phyloP scores from a whole-genome alignment of 2,888 invertebrate species.

The Orthonychiurus folsomi region DNA sequence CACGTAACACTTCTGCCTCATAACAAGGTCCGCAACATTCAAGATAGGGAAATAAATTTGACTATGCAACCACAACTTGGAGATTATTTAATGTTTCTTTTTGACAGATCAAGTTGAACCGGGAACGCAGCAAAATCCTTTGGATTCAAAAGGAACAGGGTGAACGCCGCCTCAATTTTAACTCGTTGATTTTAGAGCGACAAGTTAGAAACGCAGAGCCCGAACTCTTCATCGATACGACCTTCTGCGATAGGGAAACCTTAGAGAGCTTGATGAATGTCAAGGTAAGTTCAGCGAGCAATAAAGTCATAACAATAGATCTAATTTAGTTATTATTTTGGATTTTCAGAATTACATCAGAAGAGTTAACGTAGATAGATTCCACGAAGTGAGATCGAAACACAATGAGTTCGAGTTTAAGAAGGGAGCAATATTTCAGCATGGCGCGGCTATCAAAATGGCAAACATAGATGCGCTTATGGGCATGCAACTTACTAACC shows the following conservation, averaged over 20 bases:
- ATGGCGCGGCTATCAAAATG: conserved; percentile 81
- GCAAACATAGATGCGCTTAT: conserved; percentile 90
- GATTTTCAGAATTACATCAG: conserved; percentile 6
- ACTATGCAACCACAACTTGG: not conserved
- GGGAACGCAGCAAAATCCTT: conserved; percentile 14
- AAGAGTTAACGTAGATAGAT: conserved; percentile 6
- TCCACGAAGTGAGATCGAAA: conserved; percentile 8
- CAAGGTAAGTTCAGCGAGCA: conserved; percentile 25
- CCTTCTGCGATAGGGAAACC: conserved; percentile 27
- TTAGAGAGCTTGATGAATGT: conserved; percentile 35
- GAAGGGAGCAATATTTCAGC: conserved; percentile 59
- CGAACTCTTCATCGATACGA: conserved; percentile 33
- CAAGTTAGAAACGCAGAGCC: conserved; percentile 22
- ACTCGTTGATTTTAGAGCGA: conserved; percentile 27
- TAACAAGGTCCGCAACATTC: conserved; percentile 5
- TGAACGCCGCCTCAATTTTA: conserved; percentile 21
- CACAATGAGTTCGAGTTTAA: conserved; percentile 13
- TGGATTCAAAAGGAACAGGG: conserved; percentile 19
- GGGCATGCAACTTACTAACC: conserved; percentile 80
- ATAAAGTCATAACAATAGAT: not conserved
- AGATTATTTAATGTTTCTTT: conserved; percentile 1
- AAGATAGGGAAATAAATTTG: no score
- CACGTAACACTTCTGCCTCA: conserved; percentile 3
- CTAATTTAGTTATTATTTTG: not conserved
- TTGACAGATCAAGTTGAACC: conserved; percentile 17